Base-by-base conservation (phyloP, 2,797 vertebrate genomes). In the Molothrus ater region DNA sequence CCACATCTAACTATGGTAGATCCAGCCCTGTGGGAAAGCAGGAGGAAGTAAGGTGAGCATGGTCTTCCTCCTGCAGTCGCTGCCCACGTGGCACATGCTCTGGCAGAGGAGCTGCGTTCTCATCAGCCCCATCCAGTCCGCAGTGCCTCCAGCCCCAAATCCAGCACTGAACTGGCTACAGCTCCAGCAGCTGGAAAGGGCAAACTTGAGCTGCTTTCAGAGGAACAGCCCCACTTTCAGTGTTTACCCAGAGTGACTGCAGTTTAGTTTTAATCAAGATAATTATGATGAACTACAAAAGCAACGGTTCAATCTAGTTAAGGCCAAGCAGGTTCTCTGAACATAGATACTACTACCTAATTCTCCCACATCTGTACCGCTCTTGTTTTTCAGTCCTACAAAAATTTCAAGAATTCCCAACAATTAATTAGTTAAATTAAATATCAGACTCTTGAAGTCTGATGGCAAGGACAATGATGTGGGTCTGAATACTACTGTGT, bases 61-160 rank as follows among this genome's bases (percentile, higher is more conserved):
- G 5, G 31, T 47, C 15, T 36, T 38, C 59, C 47, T 64, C 73
- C 64, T 7, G 6, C 13, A 56, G 32, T 22, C 4, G 5, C 54
- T 57, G 54, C 22, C 54, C 9, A 2, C 7, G 6, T 10, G n/a
- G 40, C 4, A 1, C 29, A 4, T 1, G 14, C 32, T 73, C 53
- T 16, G 15, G 71, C 65, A 45, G 17, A 56, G 34, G 6, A 50
- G 14, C n/a, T 18, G 7, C 4, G 15, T 11, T 57, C 42, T n/a
- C 34, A 75, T 70, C 26, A 70, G 36, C 9, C 31, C 42, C 74
- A 73, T 9, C 18, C 36, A 13, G 8, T 10, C 51, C 17, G 14
- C 8, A 3, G 15, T 15, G 28, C 9, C 86, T 32, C n/a, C 63
- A 64, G 32, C 29, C 54, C 54, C 29, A 48, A 15, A 72, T 22